phyloP scores from a whole-genome alignment of 2,113 vertebrate species.

The Alethe castanea region DNA sequence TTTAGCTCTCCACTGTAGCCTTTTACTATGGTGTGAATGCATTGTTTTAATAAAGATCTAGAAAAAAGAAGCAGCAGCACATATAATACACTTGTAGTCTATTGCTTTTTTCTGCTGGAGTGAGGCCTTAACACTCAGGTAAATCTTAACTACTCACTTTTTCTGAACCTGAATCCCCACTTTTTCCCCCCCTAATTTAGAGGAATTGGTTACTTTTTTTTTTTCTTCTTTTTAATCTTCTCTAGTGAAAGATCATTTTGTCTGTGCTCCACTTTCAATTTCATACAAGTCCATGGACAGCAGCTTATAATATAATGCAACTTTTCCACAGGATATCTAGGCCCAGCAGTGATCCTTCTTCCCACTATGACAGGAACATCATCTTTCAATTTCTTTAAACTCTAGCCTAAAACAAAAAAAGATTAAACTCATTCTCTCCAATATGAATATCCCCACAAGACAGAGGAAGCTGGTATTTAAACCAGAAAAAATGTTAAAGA shows the following conservation, averaged over 20 bases:
- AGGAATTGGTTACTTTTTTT: not conserved
- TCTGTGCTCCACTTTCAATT: not conserved
- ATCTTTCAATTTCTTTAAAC: not conserved
- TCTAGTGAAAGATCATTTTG: constrained; percentile 7
- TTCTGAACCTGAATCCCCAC: not conserved
- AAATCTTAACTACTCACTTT: constrained; percentile 41
- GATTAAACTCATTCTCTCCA: not conserved
- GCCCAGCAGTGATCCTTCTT: not conserved
- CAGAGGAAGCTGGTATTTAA: not conserved
- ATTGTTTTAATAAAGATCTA: not conserved
- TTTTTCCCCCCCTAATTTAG: not conserved
- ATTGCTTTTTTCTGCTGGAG: not conserved
- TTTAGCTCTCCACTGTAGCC: not conserved
- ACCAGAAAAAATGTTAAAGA: not conserved
- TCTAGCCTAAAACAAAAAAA: constrained; percentile 15
- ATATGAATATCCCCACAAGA: not conserved
- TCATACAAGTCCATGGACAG: not conserved
- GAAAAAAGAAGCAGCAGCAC: not conserved
- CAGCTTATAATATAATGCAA: not conserved
- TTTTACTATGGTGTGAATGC: not conserved
- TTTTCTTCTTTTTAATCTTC: not conserved
- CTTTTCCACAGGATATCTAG: not conserved
- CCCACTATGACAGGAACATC: not conserved
- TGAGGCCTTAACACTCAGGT: not conserved
- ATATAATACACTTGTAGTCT: not conserved